Evolutionary conservation across 2,888 invertebrate species (phyloP), one percentile per base, ranked within the genome.

Genomic region (Drosophila falleni): DNA sequence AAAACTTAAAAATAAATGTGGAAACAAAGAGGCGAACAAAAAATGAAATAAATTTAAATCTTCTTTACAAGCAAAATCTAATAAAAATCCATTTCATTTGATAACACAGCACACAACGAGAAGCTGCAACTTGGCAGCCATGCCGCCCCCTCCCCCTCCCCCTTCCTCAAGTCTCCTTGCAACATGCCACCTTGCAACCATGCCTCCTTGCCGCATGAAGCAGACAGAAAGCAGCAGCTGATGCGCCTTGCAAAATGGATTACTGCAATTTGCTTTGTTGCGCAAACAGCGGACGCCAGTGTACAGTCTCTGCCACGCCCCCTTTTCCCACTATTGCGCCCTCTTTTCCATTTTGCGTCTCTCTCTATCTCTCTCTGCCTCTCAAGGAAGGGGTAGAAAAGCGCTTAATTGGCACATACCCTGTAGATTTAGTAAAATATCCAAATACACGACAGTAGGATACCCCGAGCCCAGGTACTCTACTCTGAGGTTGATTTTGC

Each of bases 191-290:
- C 1, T 5, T 9, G 46, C 46, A 55, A 19, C 35, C 35, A 47
- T 29, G 42, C 51, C 64, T 3, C 63, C 68, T 9, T 15, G 33
- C 49, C 33, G 55, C 54, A 42, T 19, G 29, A 13, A 29, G 42
- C 55, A 58, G 37, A 37, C 35, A 11, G 37, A n/a, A 74, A n/a
- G 58, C 70, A 78, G 88, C 85, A 85, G 88, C 83, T 86, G 85
- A 86, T 88, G 85, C 86, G 86, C 86, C 78, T 47, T 61, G 77
- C 80, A 82, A 88, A 85, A 85, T 85, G 80, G 85, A 85, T 85
- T 85, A 85, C 83, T 74, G 88, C 85, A 85, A 85, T 85, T 88
- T 85, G 85, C 87, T 84, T 84, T 83, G 85, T 85, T 87, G 85
- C 85, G 81, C 84, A 87, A 87, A 82, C 83, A 86, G 77, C 62